Conservation (phyloP, 2,113 vertebrate genomes). For the Mustela lutreola region DNA sequence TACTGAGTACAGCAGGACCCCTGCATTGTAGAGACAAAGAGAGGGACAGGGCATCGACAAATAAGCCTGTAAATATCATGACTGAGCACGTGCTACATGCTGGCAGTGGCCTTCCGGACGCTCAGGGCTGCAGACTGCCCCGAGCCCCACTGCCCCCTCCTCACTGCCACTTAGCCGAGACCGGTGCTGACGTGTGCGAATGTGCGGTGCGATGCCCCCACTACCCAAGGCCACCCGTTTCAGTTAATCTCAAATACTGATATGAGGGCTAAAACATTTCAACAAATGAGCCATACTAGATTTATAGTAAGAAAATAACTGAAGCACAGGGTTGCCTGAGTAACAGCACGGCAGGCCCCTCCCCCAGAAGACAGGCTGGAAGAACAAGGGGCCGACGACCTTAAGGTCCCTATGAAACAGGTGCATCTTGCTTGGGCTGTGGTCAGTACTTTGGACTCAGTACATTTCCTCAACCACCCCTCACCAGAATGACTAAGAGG, state of each 20-base stretch:
- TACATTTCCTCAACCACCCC: no score
- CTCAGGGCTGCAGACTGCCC: neutral
- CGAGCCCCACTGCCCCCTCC: neutral
- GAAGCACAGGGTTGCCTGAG: no score
- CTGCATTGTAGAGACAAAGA: neutral
- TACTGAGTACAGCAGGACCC: neutral
- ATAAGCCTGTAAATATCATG: neutral
- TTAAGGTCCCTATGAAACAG: no score
- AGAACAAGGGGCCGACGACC: no score
- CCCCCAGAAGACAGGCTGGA: no score
- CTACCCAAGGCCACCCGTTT: no score
- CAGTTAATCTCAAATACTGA: neutral
- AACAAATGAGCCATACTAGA: neutral
- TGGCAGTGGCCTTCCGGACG: neutral
- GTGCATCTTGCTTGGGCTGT: no score
- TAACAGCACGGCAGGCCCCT: no score
- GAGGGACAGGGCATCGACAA: neutral
- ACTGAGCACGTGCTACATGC: neutral
- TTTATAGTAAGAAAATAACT: neutral
- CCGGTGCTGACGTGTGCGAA: neutral
- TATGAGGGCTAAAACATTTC: neutral
- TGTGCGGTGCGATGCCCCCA: accelerated
- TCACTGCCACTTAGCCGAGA: neutral
- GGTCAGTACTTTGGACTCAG: no score
- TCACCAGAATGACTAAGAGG: no score